Evolutionary conservation across 2,797 vertebrate genomes (phyloP).

Genomic region (Loris lydekkerianus): DNA sequence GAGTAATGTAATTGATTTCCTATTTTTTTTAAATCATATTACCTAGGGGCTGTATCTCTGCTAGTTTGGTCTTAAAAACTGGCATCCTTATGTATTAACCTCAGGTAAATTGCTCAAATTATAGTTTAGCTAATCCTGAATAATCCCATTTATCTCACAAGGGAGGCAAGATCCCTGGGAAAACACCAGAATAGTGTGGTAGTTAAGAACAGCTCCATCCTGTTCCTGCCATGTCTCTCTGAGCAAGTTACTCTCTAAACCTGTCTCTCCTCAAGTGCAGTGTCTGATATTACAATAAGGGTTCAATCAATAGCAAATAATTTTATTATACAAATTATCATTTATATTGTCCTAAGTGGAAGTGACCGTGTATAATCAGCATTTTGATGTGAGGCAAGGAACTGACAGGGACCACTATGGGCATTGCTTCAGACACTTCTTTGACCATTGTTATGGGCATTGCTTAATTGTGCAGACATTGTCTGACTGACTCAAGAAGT

Average conservation of each 20-base stretch:
- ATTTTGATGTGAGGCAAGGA: neutral
- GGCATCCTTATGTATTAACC: neutral
- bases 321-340: constrained; percentile 15
- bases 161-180: neutral
- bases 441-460: neutral
- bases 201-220: neutral
- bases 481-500: neutral
- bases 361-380: neutral
- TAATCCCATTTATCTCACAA: neutral
- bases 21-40: neutral
- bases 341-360: neutral
- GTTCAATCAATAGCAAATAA: neutral
- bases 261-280: neutral
- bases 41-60: neutral
- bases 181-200: neutral
- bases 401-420: neutral
- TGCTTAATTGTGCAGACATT: neutral
- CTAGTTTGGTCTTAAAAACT: constrained; percentile 29
- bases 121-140: neutral
- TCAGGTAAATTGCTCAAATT: constrained; percentile 18
- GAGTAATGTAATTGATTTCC: constrained; percentile 8
- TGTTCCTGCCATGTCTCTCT: neutral
- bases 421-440: neutral
- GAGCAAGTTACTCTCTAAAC: neutral
- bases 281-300: neutral